Base-by-base conservation (phyloP, 2,888 invertebrate genomes). In the Amitus sp. region DNA sequence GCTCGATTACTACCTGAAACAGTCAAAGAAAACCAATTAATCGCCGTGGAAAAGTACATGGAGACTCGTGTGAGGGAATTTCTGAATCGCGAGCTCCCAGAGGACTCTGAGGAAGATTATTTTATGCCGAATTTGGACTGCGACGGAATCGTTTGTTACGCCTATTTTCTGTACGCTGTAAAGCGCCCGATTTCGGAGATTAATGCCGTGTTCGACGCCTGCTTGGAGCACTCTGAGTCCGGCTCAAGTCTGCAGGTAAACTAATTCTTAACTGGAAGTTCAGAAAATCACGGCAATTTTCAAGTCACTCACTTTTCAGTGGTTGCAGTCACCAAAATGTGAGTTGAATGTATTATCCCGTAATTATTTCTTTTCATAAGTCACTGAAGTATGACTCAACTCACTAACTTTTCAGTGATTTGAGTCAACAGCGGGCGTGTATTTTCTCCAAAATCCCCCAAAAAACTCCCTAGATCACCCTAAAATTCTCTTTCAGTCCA, bases 61-160 rank as follows among this genome's bases (percentile, higher is more conserved):
- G 62, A 68, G 55, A 63, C 69, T 27, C 68, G 64, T 19, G 64
- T 73, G 7, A 42, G 68, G 40, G 51, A 66, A n/a, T 76, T 78
- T 56, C 42, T 76, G 5, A 52, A 53, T 13, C 54, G 53, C 40
- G 40, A 57, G 50, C n/a, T 54, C 2, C 1, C 9, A 10, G 67
- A 68, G 18, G 69, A 73, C 23, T 55, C 60, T 13, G 65, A 72
- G 13, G 68, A 74, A 19, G 52, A 45, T n/a, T 73, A 85, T 60
- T 84, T 87, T 62, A 70, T 86, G 57, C 85, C 87, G 1, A 82
- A 85, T 69, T 80, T 84, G 40, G 66, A 82, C 17, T 85, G 85
- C 10, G 86, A 87, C 65, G 84, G 85, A 79, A 77, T 86, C 7
- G 80, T 83, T 42, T 87, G 86, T 66, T 82, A 86, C 61, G 84